Evolutionary conservation across 2,113 vertebrate genomes (phyloP).

Genomic region (Macquaria australasica): DNA sequence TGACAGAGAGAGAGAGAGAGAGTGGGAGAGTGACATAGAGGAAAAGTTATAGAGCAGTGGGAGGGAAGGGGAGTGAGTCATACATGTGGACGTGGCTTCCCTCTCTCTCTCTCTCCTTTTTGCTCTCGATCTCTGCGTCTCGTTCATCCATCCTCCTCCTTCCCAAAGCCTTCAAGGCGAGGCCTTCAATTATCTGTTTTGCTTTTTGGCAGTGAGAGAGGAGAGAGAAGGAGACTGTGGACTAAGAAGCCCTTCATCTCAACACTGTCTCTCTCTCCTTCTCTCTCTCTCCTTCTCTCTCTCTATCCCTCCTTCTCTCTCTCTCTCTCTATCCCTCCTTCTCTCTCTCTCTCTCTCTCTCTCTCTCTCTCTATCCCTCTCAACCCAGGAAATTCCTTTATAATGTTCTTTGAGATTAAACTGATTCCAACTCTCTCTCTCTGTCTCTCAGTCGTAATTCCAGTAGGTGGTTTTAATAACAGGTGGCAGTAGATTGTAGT

Average conservation of each 20-base stretch:
- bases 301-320: neutral
- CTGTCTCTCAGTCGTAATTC: neutral
- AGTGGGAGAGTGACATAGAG: slow-evolving; percentile 42
- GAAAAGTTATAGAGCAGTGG: slow-evolving; percentile 49
- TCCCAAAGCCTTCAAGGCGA: slow-evolving; percentile 63
- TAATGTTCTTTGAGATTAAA: slow-evolving; percentile 45
- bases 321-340: neutral
- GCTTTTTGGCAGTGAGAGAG: slow-evolving; percentile 38
- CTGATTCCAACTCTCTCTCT: slow-evolving; percentile 10
- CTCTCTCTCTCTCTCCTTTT: slow-evolving; percentile 15
- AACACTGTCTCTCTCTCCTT: neutral
- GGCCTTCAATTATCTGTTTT: slow-evolving; percentile 76
- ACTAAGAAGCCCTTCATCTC: slow-evolving; percentile 18
- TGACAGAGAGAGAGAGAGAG: slow-evolving; percentile 47
- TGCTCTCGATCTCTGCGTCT: slow-evolving; percentile 7
- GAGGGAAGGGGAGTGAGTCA: slow-evolving; percentile 73
- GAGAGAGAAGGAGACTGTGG: slow-evolving; percentile 6
- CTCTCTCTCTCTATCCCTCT: neutral
- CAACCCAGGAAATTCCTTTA: slow-evolving; percentile 49
- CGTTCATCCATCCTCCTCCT: slow-evolving; percentile 29
- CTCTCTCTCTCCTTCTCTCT: neutral
- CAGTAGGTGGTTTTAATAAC: slow-evolving; percentile 44
- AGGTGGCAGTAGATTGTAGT: slow-evolving; percentile 39
- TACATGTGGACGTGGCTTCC: slow-evolving; percentile 79
- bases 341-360: neutral